Evolutionary conservation across 2,888 invertebrate species (phyloP).

Genomic region (Polydrusus cervinus): DNA sequence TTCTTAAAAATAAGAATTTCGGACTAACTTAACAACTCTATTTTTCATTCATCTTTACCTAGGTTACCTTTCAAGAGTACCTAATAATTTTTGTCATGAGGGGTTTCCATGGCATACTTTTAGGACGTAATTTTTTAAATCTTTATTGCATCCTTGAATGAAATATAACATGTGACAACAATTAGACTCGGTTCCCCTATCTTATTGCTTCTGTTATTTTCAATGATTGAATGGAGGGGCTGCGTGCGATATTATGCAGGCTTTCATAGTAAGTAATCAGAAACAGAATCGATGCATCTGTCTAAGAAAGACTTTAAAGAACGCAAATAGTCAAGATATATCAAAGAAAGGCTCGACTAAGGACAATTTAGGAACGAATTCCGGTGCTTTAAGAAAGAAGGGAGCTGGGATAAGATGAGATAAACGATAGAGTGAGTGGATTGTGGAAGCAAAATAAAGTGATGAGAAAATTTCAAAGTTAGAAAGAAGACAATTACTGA

Average conservation of each 20-base stretch:
- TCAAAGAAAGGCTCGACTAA: constrained; percentile 67
- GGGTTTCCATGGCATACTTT: no score
- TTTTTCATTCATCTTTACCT: no score
- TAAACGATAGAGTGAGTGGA: constrained; percentile 68
- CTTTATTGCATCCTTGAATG: no score
- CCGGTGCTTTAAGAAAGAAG: constrained; percentile 66
- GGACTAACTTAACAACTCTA: no score
- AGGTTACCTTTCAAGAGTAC: no score
- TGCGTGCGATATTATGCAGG: constrained; percentile 52
- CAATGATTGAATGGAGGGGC: constrained; percentile 50
- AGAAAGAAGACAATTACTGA: constrained; percentile 66
- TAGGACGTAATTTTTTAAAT: no score
- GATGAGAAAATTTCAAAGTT: constrained; percentile 69
- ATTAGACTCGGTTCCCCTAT: background rate
- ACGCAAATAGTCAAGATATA: constrained; percentile 68
- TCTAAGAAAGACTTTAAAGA: constrained; percentile 63
- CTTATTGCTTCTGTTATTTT: constrained; percentile 42
- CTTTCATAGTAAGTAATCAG: constrained; percentile 61
- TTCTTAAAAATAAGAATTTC: no score
- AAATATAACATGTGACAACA: no score
- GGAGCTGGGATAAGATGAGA: constrained; percentile 68
- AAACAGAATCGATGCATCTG: constrained; percentile 63
- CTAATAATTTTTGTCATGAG: no score
- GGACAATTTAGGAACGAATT: constrained; percentile 67
- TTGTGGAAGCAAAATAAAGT: constrained; percentile 68